Evolutionary conservation across 1,140 invertebrate species (phyloP).

Genomic region (Oedothorax gibbosus): DNA sequence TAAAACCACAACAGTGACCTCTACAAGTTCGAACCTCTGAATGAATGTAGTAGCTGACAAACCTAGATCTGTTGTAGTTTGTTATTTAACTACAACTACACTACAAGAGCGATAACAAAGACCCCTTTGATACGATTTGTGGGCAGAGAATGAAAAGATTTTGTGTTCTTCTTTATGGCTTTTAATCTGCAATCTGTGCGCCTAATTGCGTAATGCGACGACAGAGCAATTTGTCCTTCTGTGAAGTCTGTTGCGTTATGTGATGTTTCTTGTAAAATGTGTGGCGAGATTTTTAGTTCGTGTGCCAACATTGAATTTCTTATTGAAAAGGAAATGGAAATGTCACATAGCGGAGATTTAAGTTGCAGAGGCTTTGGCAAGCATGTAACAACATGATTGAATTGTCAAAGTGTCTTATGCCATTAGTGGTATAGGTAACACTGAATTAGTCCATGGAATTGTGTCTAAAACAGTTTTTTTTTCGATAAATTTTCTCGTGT

Average conservation of each 20-base stretch:
- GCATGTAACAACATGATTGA: too few relatives aligned
- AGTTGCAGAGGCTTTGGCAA: too few relatives aligned
- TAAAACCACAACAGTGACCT: constrained; percentile 5
- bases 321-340: too few relatives aligned
- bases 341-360: too few relatives aligned
- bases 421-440: too few relatives aligned
- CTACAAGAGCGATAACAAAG: constrained; percentile 11
- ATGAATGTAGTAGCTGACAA: constrained; percentile 13
- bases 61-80: constrained; percentile 10
- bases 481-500: too few relatives aligned
- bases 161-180: background rate
- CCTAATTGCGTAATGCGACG: constrained; percentile 26
- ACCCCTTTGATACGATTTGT: too few relatives aligned
- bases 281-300: constrained; percentile 18
- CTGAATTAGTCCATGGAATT: too few relatives aligned
- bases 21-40: constrained; percentile 1
- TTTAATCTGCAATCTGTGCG: constrained; percentile 14
- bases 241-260: background rate
- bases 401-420: too few relatives aligned
- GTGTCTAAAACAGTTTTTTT: too few relatives aligned
- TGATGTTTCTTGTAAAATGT: constrained; percentile 4
- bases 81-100: constrained; percentile 28
- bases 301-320: background rate
- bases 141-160: too few relatives aligned
- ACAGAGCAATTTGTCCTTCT: constrained; percentile 37